Conservation (phyloP, 2,888 invertebrate genomes). For the Protonemura montana region DNA sequence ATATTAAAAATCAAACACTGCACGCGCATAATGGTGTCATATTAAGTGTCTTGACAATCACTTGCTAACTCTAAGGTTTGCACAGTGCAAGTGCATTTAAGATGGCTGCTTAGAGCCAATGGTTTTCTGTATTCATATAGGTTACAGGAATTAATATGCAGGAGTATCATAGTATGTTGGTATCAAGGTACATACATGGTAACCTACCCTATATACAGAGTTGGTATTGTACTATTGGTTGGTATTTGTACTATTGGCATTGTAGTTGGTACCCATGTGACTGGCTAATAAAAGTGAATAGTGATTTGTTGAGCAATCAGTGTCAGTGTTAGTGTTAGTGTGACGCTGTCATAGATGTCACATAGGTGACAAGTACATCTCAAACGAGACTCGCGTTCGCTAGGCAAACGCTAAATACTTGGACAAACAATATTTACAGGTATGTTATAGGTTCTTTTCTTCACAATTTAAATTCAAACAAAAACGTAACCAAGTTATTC, state of each 20-base stretch:
- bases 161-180: too few species aligned
- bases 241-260: too few species aligned
- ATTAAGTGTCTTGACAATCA: too few species aligned
- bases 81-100: too few species aligned
- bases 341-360: neutral
- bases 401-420: slow-evolving; percentile 14
- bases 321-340: neutral
- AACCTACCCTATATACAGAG: too few species aligned
- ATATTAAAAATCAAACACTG: too few species aligned
- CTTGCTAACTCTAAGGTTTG: too few species aligned
- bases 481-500: slow-evolving; percentile 31
- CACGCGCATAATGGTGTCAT: too few species aligned
- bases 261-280: neutral
- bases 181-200: too few species aligned
- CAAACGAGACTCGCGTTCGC: slow-evolving; percentile 33
- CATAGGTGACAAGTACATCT: slow-evolving; percentile 39
- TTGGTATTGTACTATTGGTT: neutral
- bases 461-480: slow-evolving; percentile 42
- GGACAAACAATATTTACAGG: slow-evolving; percentile 37
- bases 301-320: slow-evolving; percentile 27
- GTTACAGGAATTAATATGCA: too few species aligned
- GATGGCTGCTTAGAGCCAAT: too few species aligned
- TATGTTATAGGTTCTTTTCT: slow-evolving; percentile 41
- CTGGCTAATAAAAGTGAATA: slow-evolving; percentile 19
- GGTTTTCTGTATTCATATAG: too few species aligned